Base-by-base conservation (phyloP, 2,888 invertebrate species). In the Microctonus hyperodae region DNA sequence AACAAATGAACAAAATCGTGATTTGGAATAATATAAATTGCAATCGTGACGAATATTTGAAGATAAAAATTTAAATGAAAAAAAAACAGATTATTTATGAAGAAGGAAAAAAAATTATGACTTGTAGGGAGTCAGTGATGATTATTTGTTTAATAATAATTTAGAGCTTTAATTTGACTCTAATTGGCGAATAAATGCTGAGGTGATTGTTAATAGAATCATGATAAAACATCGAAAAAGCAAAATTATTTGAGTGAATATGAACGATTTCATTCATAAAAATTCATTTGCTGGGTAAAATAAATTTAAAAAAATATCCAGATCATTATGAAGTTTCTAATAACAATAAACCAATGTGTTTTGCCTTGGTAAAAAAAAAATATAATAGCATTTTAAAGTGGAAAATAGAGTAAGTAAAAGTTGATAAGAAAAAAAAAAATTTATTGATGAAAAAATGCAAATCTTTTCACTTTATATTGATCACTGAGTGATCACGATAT, bases 391-490 rank as follows among this genome's bases (percentile, higher is more conserved):
- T 50, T 23, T 50, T 50, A 11, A 23, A 23, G 22, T 7, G 22
- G 22, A 50, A 9, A 20, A 1, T 22, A 50, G 7, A 10, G 7
- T 22, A 50, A 50, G 11, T 2, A 22, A 50, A 50, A 50, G 3
- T 10, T 50, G 9, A 50, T 50, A 3, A 28, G 3, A 28, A 3
- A 5, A 28, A 5, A 28, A n/a, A n/a, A n/a, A n/a, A n/a, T n/a
- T 28, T 28, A 23, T 50, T 50, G 22, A 50, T 20, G 22, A 22
- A 50, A 9, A 9, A 50, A 50, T 50, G 48, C 9, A 22, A 50
- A 50, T 53, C 23, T 53, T 53, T 28, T 28, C 28, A n/a, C 11
- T 33, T 16, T 35, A 56, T 70, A 65, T 71, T 71, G 68, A 68
- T 67, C 53, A 64, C 64, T 61, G 65, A 50, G 59, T 55, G 64